Evolutionary conservation across 2,888 invertebrate species (phyloP), one percentile per base, ranked within the genome.

Genomic region (Xestia xanthographa): DNA sequence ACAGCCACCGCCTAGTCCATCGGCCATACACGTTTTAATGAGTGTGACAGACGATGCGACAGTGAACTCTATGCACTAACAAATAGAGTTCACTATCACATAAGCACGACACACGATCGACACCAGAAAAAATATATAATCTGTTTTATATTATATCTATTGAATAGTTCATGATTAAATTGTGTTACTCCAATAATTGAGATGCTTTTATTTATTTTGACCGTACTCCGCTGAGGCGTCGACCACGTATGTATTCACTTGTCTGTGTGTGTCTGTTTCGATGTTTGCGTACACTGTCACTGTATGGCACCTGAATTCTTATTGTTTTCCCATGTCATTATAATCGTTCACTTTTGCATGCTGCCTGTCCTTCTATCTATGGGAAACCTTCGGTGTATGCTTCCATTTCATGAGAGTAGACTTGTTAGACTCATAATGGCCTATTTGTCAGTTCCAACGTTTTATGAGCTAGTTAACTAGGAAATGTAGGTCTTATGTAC

Each of bases 131-230:
- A 91, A 88, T 94, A 94, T 95, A 96, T 95, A 96, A 95, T 92
- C 96, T 96, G 96, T 96, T 96, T 96, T 96, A 95, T 95, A 96
- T 92, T 93, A 95, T 94, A 95, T 93, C 90, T 95, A 95, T 93
- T 92, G 88, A 94, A 94, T 96, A 96, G 95, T 95, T 95, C 95
- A 95, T 96, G 95, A 96, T 96, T 96, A 96, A 96, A 96, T 96
- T 96, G 96, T 96, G 96, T 96, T 96, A 96, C 92, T 96, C 95
- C 93, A 96, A 96, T 96, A 95, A 96, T 92, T 96, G 94, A 96
- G 93, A 95, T 96, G 96, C 95, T 96, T 96, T 96, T 95, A 94
- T 95, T 96, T 95, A 95, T 95, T 95, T 96, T 95, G 95, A 96
- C 95, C 94, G 95, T 94, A 96, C 96, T 95, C 95, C 93, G 95